Percentiles rank a stretch among this genome's conserved stretches.
phyloP scores from a whole-genome alignment of 2,797 vertebrate species.

The Crax fasciolata region DNA sequence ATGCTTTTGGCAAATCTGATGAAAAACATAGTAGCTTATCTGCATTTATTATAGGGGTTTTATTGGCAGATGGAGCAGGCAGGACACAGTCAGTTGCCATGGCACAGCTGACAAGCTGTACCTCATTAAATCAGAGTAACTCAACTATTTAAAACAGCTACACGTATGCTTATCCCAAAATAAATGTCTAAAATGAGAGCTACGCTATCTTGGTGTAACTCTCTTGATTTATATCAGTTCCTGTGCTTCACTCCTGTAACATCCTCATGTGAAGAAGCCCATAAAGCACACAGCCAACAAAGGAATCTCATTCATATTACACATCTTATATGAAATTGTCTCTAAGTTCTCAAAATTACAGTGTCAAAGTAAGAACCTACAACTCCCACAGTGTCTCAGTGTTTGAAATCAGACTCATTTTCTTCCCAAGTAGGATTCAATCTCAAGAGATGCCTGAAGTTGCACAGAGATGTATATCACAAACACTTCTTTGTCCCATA shows the following conservation, averaged over 20 bases:
- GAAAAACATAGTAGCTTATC: background rate
- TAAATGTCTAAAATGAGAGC: background rate
- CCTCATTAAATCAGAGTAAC: constrained; percentile 1
- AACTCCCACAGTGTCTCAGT: background rate
- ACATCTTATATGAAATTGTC: background rate
- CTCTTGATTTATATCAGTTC: background rate
- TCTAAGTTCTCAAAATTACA: background rate
- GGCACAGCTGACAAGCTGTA: background rate
- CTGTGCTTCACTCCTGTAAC: background rate
- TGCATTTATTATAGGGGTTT: background rate
- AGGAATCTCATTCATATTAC: background rate
- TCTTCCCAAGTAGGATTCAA: background rate
- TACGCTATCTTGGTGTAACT: background rate
- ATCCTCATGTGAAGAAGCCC: background rate
- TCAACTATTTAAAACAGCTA: background rate
- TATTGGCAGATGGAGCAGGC: constrained; percentile 32
- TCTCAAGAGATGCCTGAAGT: background rate
- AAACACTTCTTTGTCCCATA: background rate
- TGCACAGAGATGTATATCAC: background rate
- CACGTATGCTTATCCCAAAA: background rate
- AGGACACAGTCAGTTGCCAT: background rate
- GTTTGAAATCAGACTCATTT: background rate
- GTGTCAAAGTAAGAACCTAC: background rate
- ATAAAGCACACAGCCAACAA: background rate
- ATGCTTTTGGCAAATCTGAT: background rate